Evolutionary conservation across 1,140 invertebrate species (phyloP).

Genomic region (Littorina saxatilis): DNA sequence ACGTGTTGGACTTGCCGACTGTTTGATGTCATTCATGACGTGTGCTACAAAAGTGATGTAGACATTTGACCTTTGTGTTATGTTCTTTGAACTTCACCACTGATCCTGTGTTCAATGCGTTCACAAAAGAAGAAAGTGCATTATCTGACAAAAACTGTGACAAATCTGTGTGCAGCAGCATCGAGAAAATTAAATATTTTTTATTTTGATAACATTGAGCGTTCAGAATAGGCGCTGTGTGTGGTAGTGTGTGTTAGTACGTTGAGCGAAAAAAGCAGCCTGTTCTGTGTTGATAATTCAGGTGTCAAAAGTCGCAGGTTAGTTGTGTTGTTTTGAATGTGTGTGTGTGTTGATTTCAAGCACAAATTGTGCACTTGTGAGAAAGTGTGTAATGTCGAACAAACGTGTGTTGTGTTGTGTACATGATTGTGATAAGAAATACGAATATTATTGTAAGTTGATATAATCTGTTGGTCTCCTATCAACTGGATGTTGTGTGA

Average conservation of each 20-base stretch:
- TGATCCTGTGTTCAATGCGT: slow-evolving; percentile 24
- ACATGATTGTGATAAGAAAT: not conserved
- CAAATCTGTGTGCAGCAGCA: slow-evolving; percentile 4
- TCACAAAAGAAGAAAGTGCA: slow-evolving; percentile 25
- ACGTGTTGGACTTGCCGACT: not conserved
- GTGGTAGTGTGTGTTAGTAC: not conserved
- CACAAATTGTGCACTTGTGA: not conserved
- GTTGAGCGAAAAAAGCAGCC: too few species aligned
- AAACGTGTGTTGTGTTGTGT: not conserved
- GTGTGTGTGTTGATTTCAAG: not conserved
- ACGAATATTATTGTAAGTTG: too few species aligned
- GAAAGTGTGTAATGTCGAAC: not conserved
- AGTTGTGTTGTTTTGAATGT: not conserved
- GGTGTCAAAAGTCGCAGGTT: too few species aligned
- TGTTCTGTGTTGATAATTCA: too few species aligned
- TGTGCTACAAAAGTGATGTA: slow-evolving; percentile 2
- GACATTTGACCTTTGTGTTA: slow-evolving; percentile 4
- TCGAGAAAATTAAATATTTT: not conserved
- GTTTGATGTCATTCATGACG: not conserved
- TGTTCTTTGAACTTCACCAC: slow-evolving; percentile 22
- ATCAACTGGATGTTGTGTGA: too few species aligned
- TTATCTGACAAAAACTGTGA: slow-evolving; percentile 11
- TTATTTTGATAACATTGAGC: not conserved
- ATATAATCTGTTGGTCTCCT: too few species aligned
- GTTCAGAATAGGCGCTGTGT: not conserved